phyloP scores from a whole-genome alignment of 35 echinoderm and acorn worm genomes.

The Ophioderma brevispina region DNA sequence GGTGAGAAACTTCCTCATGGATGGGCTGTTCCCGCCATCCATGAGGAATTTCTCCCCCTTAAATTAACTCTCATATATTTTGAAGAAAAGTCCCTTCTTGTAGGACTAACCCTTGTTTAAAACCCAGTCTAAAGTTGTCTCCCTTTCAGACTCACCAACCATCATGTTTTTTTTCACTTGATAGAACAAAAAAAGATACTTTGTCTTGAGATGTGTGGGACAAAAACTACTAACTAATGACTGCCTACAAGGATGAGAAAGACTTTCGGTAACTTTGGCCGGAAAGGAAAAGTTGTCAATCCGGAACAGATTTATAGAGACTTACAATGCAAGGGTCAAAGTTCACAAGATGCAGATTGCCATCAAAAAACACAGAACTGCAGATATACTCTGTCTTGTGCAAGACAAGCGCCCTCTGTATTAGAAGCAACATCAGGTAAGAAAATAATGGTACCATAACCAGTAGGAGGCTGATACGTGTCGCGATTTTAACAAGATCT shows the following conservation, averaged over 20 bases:
- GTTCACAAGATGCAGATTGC: slow-evolving; percentile 8
- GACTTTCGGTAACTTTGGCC: background rate
- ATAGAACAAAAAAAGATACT: background rate
- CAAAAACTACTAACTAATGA: background rate
- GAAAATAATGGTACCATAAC: no score
- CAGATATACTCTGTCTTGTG: slow-evolving; percentile 13
- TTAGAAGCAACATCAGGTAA: background rate
- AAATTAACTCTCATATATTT: no score
- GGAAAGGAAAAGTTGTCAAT: background rate
- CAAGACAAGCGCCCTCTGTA: background rate
- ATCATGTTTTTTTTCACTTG: background rate
- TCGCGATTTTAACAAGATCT: no score
- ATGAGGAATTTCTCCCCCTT: background rate
- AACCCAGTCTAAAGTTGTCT: no score
- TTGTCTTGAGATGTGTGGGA: slow-evolving; percentile 12
- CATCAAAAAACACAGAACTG: slow-evolving; percentile 1
- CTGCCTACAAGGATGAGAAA: slow-evolving; percentile 16
- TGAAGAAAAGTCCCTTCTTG: no score
- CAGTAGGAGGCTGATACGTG: no score
- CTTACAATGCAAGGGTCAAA: slow-evolving; percentile 4
- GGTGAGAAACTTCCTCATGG: background rate
- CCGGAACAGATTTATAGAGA: background rate
- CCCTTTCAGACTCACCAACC: no score
- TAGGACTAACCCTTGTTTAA: no score
- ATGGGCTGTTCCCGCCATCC: no score